Evolutionary conservation across 2,113 vertebrate species (phyloP).

Genomic region (Corynorhinus townsendii): DNA sequence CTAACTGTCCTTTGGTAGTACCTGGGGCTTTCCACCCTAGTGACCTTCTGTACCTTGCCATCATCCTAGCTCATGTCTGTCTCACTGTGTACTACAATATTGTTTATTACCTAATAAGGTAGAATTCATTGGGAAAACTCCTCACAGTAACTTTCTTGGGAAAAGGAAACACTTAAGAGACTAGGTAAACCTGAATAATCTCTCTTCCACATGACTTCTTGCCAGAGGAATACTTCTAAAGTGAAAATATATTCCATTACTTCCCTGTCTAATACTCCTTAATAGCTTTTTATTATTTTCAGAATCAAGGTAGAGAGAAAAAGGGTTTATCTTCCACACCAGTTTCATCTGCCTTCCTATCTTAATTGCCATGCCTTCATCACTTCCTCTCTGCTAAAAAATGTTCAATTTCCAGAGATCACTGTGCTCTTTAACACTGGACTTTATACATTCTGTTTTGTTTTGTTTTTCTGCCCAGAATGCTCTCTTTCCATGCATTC

Average conservation of each 20-base stretch:
- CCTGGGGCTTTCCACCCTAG: no score
- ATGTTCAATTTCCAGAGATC: neutral
- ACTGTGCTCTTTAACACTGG: neutral
- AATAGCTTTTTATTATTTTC: neutral
- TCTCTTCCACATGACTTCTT: neutral
- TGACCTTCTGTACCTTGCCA: no score
- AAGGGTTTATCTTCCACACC: neutral
- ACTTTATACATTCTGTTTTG: neutral
- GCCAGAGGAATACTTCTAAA: neutral
- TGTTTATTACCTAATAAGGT: neutral
- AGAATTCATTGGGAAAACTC: neutral
- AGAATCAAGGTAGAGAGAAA: neutral
- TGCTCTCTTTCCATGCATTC: neutral
- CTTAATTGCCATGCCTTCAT: neutral
- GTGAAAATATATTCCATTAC: neutral
- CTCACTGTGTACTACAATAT: neutral
- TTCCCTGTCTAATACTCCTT: neutral
- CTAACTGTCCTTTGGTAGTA: no score
- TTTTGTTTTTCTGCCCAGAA: neutral
- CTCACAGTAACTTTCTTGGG: neutral
- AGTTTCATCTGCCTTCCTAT: neutral
- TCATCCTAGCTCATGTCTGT: no score
- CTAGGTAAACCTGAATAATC: neutral
- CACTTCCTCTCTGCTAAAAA: neutral
- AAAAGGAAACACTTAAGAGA: neutral